Percentiles rank a stretch among this genome's conserved stretches.
Evolutionary conservation across 2,888 invertebrate species (phyloP).

Genomic region (Polyploca ridens): DNA sequence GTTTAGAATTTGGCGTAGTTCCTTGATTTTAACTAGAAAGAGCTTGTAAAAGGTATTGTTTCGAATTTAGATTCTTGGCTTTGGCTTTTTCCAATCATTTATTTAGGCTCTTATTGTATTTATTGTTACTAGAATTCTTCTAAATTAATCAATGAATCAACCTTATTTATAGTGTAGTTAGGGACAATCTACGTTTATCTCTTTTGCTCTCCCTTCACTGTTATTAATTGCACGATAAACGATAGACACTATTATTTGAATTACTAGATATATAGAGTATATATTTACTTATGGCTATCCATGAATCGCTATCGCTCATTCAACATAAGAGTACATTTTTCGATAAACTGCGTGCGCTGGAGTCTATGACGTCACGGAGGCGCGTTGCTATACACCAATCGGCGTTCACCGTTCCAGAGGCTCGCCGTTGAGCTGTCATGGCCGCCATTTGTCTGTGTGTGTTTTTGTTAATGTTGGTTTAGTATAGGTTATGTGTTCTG

Average conservation of each 20-base stretch:
- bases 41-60: too few species aligned
- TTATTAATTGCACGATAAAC: not conserved
- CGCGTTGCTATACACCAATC: constrained; percentile 66
- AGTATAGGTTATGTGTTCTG: constrained; percentile 1
- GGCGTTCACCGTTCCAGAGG: constrained; percentile 56
- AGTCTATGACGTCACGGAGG: constrained; percentile 70
- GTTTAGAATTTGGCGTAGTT: too few species aligned
- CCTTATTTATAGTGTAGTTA: too few species aligned
- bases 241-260: too few species aligned
- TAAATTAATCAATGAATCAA: too few species aligned
- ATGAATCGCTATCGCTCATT: constrained; percentile 50
- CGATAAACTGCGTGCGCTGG: constrained; percentile 57
- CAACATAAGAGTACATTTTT: constrained; percentile 38
- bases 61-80: too few species aligned
- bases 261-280: too few species aligned
- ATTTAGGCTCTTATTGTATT: too few species aligned
- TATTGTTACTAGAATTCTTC: too few species aligned
- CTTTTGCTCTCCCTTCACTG: not conserved
- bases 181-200: too few species aligned
- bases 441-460: constrained; percentile 42
- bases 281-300: not conserved
- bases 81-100: too few species aligned
- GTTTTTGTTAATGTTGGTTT: constrained; percentile 29
- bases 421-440: constrained; percentile 62
- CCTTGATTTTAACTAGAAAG: too few species aligned